Percentiles rank a stretch among this genome's conserved stretches.
phyloP scores from a whole-genome alignment of 53 echinoderm and acorn worm species.

The Stichopus horrens region DNA sequence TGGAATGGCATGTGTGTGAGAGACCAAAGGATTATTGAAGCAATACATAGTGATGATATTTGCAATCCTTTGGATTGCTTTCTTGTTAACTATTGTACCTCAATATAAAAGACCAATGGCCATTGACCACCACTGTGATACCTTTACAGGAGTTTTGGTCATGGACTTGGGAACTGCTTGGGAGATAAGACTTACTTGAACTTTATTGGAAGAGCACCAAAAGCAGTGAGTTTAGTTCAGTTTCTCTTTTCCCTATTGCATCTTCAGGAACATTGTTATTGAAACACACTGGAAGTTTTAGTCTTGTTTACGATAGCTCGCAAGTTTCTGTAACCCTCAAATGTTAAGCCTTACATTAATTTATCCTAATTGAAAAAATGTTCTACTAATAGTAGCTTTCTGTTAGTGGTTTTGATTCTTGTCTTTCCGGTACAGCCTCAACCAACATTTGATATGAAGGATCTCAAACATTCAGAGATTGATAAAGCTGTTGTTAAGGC shows the following conservation, averaged over 20 bases:
- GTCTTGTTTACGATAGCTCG: too few relatives aligned
- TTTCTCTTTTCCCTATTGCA: not conserved
- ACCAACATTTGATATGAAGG: constrained; percentile 51
- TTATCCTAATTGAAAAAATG: too few relatives aligned
- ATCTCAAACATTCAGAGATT: constrained; percentile 69
- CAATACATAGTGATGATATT: too few relatives aligned
- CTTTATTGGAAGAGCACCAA: constrained; percentile 88
- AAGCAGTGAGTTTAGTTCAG: constrained; percentile 69
- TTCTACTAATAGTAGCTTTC: not conserved
- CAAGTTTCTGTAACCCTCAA: too few relatives aligned
- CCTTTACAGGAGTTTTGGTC: constrained; percentile 86
- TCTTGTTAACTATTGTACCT: too few relatives aligned
- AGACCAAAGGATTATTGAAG: too few relatives aligned
- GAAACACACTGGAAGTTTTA: too few relatives aligned
- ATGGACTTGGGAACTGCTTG: constrained; percentile 94
- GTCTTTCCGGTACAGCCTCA: constrained; percentile 50
- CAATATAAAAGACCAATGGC: too few relatives aligned
- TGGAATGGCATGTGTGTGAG: too few relatives aligned
- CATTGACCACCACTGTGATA: not conserved
- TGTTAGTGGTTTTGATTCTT: not conserved
- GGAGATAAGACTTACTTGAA: constrained; percentile 80
- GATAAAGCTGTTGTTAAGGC: constrained; percentile 65
- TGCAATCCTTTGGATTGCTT: too few relatives aligned
- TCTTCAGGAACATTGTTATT: too few relatives aligned
- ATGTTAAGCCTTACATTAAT: too few relatives aligned